Evolutionary conservation across 2,113 vertebrate species (phyloP), one percentile per base, ranked within the genome.

Genomic region (Columba janthina): DNA sequence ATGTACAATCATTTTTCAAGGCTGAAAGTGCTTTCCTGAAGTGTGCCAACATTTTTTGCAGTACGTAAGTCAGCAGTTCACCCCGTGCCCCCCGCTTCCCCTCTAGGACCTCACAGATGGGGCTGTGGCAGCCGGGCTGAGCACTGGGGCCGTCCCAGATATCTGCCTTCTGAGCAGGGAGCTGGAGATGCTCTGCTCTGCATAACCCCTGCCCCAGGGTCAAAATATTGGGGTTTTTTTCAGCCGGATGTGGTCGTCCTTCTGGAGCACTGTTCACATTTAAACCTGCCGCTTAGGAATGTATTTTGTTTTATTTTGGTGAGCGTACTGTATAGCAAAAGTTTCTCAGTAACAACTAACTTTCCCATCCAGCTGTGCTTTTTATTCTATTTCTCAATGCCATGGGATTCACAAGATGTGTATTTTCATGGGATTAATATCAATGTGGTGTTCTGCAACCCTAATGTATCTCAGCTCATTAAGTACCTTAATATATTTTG

Each of bases 351-450:
- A 70, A 18, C 38, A 81, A 44, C 42, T 57, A 60, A 65, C 58
- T 88, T 94, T 70, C 26, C 28, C 15, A 84, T 51, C 26, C 19
- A 78, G 6, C 17, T 71, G 31, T 62, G 19, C 14, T 77, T 92
- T 81, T 60, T 42, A 36, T 67, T 42, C n/a, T 84, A 0, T 81
- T 74, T 94, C 44, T 57, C 66, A 72, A 0, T 36, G 40, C 17
- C 72, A 4, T 66, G 51, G 77, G 70, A 73, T 91, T 85, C 40
- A 66, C 15, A 28, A 40, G 13, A 54, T 73, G 31, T 32, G 44
- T 82, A 76, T 70, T 95, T 94, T 79, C 87, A 72, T 53, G 74
- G 76, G 77, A 91, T 94, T 89, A 87, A 75, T 91, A 79, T 53
- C 66, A 79, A 20, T 50, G 36, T 51, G 38, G 24, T 72, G 5